These are phyloP conservation scores for Athripsodes cinereus DNA, from an alignment of 2,888 invertebrate species.

Conservation along the genomic window DNA sequence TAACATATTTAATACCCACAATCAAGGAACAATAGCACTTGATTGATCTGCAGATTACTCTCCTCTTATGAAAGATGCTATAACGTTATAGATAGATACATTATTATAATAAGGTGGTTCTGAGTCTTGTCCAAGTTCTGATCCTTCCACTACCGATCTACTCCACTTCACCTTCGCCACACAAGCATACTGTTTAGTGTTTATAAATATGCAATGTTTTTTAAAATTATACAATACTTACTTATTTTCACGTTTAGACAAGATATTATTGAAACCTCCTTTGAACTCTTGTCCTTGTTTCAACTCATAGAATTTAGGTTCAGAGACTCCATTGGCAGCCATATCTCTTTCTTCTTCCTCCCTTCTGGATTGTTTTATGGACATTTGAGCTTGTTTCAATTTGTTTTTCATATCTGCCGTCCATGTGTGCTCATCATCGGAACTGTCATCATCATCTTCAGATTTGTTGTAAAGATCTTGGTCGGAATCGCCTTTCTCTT, in stretches of 20 bases:
- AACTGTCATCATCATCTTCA: constrained; percentile 47
- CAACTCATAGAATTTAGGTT: constrained; percentile 27
- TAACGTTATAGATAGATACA: no score
- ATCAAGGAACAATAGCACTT: no score
- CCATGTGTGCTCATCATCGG: constrained; percentile 79
- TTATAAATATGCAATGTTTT: no score
- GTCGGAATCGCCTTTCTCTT: constrained; percentile 44
- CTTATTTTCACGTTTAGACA: constrained; percentile 47
- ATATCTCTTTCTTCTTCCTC: constrained; percentile 36
- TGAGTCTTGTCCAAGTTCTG: no score
- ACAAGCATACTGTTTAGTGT: no score
- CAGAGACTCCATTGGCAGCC: constrained; percentile 30
- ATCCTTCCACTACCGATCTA: no score
- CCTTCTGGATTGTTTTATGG: constrained; percentile 40
- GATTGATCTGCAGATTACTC: no score
- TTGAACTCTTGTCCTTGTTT: constrained; percentile 46
- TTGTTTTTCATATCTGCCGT: constrained; percentile 74
- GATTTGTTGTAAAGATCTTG: constrained; percentile 47
- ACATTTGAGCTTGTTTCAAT: constrained; percentile 45
- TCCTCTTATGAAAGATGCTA: no score
- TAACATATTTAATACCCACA: no score
- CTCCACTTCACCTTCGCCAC: no score
- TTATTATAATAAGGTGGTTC: no score
- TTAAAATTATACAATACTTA: constrained; percentile 31
- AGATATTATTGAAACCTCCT: constrained; percentile 42